Percentiles rank a stretch among this genome's conserved stretches.
Evolutionary conservation across 2,888 invertebrate genomes (phyloP).

Genomic region (Apamea monoglypha): DNA sequence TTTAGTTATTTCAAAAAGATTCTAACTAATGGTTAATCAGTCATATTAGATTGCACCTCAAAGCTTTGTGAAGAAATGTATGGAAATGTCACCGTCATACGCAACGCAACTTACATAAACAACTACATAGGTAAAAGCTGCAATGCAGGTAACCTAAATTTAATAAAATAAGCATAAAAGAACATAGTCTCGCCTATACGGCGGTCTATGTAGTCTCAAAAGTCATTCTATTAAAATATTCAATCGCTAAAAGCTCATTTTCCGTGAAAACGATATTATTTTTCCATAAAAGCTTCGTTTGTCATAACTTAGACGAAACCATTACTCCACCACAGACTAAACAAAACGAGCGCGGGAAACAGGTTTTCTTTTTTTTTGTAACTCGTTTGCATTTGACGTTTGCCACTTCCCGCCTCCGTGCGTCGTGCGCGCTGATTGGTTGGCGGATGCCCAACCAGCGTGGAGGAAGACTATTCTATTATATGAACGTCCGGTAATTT

Average conservation of each 20-base stretch:
- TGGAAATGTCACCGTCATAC: neutral
- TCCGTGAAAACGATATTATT: conserved; percentile 26
- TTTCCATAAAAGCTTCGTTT: conserved; percentile 51
- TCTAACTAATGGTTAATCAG: neutral
- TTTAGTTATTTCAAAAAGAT: conserved; percentile 19
- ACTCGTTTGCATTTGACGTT: conserved; percentile 88
- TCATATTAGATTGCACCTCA: neutral
- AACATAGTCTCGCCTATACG: neutral
- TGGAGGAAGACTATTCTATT: conserved; percentile 74
- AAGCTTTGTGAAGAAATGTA: neutral
- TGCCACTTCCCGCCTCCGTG: conserved; percentile 88
- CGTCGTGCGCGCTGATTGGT: conserved; percentile 79
- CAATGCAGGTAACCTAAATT: conserved; percentile 16
- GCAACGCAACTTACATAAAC: neutral
- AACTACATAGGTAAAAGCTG: neutral
- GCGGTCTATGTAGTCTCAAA: conserved; percentile 7
- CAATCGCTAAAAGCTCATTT: conserved; percentile 41
- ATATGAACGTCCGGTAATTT: conserved; percentile 71
- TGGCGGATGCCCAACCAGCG: conserved; percentile 76
- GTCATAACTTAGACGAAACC: conserved; percentile 73
- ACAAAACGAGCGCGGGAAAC: conserved; percentile 82
- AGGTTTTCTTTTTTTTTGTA: conserved; percentile 72
- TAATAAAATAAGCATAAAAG: neutral
- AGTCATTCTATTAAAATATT: conserved; percentile 41
- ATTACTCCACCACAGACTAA: conserved; percentile 74